These are phyloP conservation scores for Neoseiulus cucumeris DNA, from an alignment of 1,140 invertebrate genomes.

Conservation along the genomic window DNA sequence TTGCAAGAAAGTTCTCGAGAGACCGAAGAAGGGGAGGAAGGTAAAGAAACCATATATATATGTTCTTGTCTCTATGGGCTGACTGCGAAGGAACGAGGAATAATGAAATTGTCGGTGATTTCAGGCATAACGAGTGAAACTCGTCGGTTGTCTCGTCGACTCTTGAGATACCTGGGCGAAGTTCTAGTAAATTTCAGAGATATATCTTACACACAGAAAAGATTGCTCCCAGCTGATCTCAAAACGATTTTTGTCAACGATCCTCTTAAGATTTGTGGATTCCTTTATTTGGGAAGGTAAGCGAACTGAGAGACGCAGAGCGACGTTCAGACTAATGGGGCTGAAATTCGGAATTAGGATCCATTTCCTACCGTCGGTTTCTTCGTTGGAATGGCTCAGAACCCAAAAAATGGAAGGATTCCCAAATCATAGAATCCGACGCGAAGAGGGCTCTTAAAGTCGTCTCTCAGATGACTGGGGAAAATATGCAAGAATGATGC, in stretches of 20 bases:
- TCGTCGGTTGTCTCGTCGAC: neutral
- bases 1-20: neutral
- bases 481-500: too few species aligned
- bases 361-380: too few species aligned
- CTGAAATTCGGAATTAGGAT: too few species aligned
- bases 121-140: neutral
- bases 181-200: neutral
- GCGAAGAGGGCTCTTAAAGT: too few species aligned
- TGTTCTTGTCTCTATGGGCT: neutral
- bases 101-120: too few species aligned
- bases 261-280: neutral
- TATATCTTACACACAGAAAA: neutral
- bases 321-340: too few species aligned
- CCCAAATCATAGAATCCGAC: too few species aligned
- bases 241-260: neutral
- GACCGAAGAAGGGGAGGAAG: neutral
- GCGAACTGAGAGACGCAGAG: neutral
- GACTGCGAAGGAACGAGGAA: neutral
- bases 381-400: too few species aligned
- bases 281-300: neutral
- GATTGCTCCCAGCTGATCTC: constrained; percentile 1
- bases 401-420: too few species aligned
- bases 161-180: neutral
- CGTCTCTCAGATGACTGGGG: too few species aligned
- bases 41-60: neutral